These are phyloP conservation scores for Plectrocnemia conspersa DNA, from an alignment of 1,140 invertebrate species.

Conservation along the genomic window DNA sequence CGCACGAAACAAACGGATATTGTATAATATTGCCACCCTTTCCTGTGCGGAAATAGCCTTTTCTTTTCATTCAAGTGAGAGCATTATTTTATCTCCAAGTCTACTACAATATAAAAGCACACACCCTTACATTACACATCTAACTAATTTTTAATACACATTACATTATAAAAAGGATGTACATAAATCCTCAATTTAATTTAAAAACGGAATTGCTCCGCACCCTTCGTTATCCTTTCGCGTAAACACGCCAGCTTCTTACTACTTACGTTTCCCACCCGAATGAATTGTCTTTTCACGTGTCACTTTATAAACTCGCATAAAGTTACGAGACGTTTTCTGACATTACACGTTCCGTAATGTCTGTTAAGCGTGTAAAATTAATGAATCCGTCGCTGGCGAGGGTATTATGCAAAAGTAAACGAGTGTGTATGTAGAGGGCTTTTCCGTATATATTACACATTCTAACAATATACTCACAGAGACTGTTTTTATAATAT, in stretches of 20 bases:
- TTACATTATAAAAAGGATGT: no score
- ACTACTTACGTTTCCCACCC: neutral
- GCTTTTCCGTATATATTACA: constrained; percentile 7
- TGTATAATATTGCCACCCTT: constrained; percentile 32
- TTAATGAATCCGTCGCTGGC: constrained; percentile 30
- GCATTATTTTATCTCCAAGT: no score
- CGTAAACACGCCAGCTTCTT: no score
- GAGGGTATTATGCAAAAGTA: constrained; percentile 33
- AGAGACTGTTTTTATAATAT: no score
- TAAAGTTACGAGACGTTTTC: constrained; percentile 32
- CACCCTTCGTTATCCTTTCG: no score
- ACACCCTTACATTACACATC: no score
- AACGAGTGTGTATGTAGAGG: constrained; percentile 32
- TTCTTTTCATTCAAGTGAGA: constrained; percentile 20
- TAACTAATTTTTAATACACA: no score
- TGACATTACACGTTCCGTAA: constrained; percentile 34
- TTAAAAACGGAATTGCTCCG: no score
- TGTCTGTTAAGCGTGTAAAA: constrained; percentile 33
- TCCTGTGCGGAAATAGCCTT: constrained; percentile 32
- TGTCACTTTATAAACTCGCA: constrained; percentile 34
- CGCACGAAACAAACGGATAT: constrained; percentile 29
- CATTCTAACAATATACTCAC: no score
- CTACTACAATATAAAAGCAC: no score
- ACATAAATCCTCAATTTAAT: no score
- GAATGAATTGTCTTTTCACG: constrained; percentile 33